Base-by-base conservation (phyloP, 2,888 invertebrate species). In the Lochmaea crataegi region DNA sequence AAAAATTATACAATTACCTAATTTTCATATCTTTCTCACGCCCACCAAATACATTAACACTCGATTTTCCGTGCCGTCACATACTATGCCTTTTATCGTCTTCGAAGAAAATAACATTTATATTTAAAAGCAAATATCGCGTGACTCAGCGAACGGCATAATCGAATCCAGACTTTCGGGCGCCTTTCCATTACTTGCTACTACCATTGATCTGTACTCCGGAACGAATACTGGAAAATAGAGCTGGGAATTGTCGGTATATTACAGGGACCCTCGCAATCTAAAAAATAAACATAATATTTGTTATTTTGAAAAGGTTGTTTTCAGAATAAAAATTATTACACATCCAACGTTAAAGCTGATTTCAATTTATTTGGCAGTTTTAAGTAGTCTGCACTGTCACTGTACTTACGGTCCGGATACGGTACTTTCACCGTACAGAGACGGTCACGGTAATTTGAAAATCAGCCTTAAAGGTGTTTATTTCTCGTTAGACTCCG, bases 161-260 rank as follows among this genome's bases (percentile, higher is more conserved):
- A 80, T 80, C 76, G 78, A 80, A 80, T 76, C 76, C 78, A 80
- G 80, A 80, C 79, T 76, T 77, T 72, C 74, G 61, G 80, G 79
- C 80, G 80, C 78, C 80, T 73, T 74, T 69, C 71, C 77, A 74
- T 73, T 73, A 69, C 75, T 42, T 53, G 66, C 67, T 48, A 71
- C 68, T 68, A 61, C 73, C 75, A 75, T 78, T 76, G 76, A 78
- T 76, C 78, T 74, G 60, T 48, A 64, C 38, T 65, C 38, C 9
- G 70, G 41, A 70, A 56, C 42, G 57, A 70, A 57, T 32, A 57
- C 57, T 63, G 45, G 57, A 65, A 32, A 58, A 51, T 71, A 71
- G 64, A 71, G 70, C 22, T 71, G 66, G 61, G 18, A n/a, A n/a
- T 64, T 57, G n/a, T 10, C 38, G 38, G 16, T 18, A n/a, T 60